These are phyloP conservation scores for Taxidea taxus DNA, from an alignment of 2,113 vertebrate genomes.

Conservation along the genomic window DNA sequence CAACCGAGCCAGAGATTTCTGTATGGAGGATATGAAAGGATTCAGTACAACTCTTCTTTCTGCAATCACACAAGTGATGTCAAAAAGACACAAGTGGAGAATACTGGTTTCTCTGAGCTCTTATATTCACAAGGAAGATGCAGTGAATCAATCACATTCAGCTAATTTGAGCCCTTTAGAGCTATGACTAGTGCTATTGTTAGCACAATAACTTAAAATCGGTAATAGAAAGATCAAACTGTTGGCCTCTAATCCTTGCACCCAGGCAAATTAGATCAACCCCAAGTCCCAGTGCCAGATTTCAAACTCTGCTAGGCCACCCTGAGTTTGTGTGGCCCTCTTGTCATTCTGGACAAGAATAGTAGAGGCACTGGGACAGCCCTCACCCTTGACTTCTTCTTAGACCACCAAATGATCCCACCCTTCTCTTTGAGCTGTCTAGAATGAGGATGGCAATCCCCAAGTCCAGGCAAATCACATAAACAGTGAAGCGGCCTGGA, in stretches of 20 bases:
- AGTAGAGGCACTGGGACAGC: background rate
- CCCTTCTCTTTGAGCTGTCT: background rate
- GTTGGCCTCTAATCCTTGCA: background rate
- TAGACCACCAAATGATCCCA: background rate
- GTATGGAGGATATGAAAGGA: background rate
- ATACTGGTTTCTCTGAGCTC: background rate
- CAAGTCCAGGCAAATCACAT: background rate
- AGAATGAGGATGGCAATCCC: background rate
- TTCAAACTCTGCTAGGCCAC: background rate
- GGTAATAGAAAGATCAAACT: background rate
- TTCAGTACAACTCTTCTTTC: background rate
- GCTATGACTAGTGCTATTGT: background rate
- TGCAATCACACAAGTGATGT: background rate
- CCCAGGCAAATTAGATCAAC: background rate
- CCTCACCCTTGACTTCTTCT: background rate
- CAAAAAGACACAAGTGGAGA: background rate
- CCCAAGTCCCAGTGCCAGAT: background rate
- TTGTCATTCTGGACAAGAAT: background rate
- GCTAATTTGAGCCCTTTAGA: background rate
- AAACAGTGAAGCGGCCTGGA: background rate
- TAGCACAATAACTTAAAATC: background rate
- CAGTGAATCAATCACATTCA: background rate
- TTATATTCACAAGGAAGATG: background rate
- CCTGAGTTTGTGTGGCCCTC: background rate
- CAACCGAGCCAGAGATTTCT: constrained; percentile 4